Conservation (phyloP, 2,797 vertebrate genomes). For the Dipus sagitta region DNA sequence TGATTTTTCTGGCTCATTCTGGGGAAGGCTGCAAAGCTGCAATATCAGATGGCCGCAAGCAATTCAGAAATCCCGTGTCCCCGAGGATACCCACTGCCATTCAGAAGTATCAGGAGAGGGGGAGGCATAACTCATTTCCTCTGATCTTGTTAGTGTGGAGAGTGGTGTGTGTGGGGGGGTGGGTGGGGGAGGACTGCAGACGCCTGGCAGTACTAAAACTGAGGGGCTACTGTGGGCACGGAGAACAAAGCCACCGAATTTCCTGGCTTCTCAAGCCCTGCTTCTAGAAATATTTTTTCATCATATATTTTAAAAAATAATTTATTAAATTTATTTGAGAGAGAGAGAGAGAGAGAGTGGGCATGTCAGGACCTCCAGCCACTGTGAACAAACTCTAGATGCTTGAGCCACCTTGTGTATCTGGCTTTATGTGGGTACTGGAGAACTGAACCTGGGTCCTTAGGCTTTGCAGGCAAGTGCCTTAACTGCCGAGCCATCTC, state of each 20-base stretch:
- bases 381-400: too few relatives aligned
- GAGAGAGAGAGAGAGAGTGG: too few relatives aligned
- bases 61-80: conserved; percentile 88
- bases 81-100: conserved; percentile 84
- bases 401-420: too few relatives aligned
- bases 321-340: too few relatives aligned
- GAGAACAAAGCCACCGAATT: conserved; percentile 57
- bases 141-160: conserved; percentile 89
- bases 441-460: too few relatives aligned
- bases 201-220: conserved; percentile 75
- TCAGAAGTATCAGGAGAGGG: conserved; percentile 86
- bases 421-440: too few relatives aligned
- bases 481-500: too few relatives aligned
- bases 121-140: conserved; percentile 90
- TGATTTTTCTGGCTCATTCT: conserved; percentile 84
- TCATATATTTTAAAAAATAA: background rate
- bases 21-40: conserved; percentile 85
- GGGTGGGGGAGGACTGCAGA: conserved; percentile 76
- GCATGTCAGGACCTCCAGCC: too few relatives aligned
- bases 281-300: conserved; percentile 65
- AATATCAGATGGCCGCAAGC: conserved; percentile 90
- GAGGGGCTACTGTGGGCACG: conserved; percentile 81
- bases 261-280: conserved; percentile 76
- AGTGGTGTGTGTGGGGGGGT: conserved; percentile 76
- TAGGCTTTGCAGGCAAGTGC: too few relatives aligned